These are phyloP conservation scores for Tyria jacobaeae DNA, from an alignment of 2,888 invertebrate genomes.

Conservation along the genomic window DNA sequence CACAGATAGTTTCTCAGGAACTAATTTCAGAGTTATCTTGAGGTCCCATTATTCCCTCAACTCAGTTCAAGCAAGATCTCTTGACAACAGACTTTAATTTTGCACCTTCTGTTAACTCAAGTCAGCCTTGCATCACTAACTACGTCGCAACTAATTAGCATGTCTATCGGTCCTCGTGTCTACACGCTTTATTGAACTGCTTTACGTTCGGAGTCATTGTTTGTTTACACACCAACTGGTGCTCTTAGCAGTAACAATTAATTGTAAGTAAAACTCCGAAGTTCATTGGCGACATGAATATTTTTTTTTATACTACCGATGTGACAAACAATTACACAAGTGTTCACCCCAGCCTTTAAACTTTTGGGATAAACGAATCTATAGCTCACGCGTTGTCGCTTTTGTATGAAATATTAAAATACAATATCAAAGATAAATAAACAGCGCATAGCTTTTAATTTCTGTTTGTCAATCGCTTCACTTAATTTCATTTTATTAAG, in stretches of 20 bases:
- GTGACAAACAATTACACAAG: no score
- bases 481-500: no score
- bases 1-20: slow-evolving; percentile 57
- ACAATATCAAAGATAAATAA: no score
- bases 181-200: slow-evolving; percentile 41
- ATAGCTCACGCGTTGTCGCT: no score
- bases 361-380: no score
- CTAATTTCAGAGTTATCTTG: slow-evolving; percentile 68
- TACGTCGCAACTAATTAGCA: slow-evolving; percentile 62
- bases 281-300: no score
- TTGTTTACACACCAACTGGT: slow-evolving; percentile 19
- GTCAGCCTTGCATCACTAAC: slow-evolving; percentile 56
- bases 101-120: slow-evolving; percentile 58
- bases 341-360: no score
- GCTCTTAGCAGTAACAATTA: background rate
- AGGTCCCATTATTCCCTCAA: slow-evolving; percentile 53
- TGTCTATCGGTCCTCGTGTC: slow-evolving; percentile 50
- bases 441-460: no score
- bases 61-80: slow-evolving; percentile 55
- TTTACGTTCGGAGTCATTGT: slow-evolving; percentile 32
- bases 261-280: background rate
- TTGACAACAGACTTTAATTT: slow-evolving; percentile 64
- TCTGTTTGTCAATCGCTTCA: no score
- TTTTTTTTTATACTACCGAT: no score
- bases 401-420: no score